Evolutionary conservation across 2,113 vertebrate genomes (phyloP).

Genomic region (Manacus vitellinus): DNA sequence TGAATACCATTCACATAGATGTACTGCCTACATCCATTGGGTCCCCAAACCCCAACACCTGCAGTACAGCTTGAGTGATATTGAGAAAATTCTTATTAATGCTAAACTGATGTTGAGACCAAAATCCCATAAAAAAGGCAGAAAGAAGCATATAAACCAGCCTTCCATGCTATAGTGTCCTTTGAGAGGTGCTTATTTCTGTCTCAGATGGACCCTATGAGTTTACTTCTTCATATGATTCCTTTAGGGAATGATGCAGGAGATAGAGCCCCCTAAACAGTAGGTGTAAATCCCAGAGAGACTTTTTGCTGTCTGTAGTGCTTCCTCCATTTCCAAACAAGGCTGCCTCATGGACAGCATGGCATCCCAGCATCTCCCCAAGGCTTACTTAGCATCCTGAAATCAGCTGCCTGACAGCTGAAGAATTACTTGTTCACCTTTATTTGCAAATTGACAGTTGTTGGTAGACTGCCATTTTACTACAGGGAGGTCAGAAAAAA

Average conservation of each 20-base stretch:
- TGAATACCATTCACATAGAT: neutral
- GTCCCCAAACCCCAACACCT: neutral
- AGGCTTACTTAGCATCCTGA: neutral
- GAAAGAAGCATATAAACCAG: neutral
- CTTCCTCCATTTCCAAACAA: neutral
- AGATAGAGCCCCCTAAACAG: neutral
- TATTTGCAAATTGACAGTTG: neutral
- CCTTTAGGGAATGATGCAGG: neutral
- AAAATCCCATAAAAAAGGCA: neutral
- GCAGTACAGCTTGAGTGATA: neutral
- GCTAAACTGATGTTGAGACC: neutral
- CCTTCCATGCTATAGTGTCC: neutral
- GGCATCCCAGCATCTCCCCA: neutral
- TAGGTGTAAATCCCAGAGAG: neutral
- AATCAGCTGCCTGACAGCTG: neutral
- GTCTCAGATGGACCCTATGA: neutral
- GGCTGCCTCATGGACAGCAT: neutral
- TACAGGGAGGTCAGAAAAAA: neutral
- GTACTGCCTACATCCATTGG: neutral
- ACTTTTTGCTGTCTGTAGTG: neutral
- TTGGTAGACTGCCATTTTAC: neutral
- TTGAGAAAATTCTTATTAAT: neutral
- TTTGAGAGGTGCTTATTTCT: neutral
- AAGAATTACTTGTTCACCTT: neutral
- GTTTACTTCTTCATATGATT: neutral